Percentiles rank a stretch among this genome's conserved stretches.
Conservation (phyloP, 2,888 invertebrate genomes). For the Pristionchus maxplancki region DNA sequence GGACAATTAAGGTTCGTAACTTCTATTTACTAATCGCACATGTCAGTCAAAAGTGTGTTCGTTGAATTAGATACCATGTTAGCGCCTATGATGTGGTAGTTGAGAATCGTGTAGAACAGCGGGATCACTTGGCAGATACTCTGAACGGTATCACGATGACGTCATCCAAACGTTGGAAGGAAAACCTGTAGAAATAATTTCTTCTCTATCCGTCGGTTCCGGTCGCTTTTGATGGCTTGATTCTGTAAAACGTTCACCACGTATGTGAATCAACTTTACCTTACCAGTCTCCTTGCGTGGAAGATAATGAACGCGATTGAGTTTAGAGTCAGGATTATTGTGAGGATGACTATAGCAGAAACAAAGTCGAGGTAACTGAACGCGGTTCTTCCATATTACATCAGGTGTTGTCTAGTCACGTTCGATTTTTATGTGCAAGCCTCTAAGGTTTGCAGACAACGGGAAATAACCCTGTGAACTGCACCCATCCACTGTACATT, state of each 20-base stretch:
- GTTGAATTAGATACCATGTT: not conserved
- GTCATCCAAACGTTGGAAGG: too few species aligned
- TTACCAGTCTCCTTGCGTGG: not conserved
- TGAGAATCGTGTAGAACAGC: not conserved
- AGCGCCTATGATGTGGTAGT: not conserved
- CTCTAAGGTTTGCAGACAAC: too few species aligned
- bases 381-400: not conserved
- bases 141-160: too few species aligned
- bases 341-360: not conserved
- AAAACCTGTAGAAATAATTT: not conserved
- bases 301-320: not conserved
- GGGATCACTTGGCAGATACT: constrained; percentile 1
- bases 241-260: not conserved
- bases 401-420: too few species aligned
- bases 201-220: not conserved
- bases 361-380: not conserved
- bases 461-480: too few species aligned
- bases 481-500: too few species aligned
- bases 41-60: too few species aligned
- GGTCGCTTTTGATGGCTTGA: not conserved
- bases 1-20: not conserved
- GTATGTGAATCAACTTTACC: not conserved
- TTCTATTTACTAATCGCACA: not conserved
- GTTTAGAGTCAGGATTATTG: not conserved
- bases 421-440: too few species aligned